Evolutionary conservation across 2,797 vertebrate species (phyloP), one percentile per base, ranked within the genome.

Genomic region (Cyprinella venusta): DNA sequence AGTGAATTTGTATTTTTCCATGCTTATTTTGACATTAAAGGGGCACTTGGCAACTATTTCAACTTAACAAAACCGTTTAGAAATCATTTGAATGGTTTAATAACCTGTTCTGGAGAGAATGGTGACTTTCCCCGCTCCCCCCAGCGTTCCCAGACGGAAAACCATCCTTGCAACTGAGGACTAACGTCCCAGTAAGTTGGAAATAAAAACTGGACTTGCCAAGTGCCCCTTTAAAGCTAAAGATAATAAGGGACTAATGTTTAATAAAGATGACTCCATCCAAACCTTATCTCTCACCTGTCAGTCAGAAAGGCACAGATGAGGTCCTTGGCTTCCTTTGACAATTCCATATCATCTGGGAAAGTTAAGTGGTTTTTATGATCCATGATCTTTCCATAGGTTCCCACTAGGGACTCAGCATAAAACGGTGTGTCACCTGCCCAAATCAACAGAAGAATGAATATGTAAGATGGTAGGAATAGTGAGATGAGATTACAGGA

Each of bases 321-420:
- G 90, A 99, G 97, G 88, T 96, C 93, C 93, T 97, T 97, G 56
- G 96, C 97, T 70, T 96, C 91, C 80, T 94, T 94, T 79, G 97
- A 98, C 92, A 99, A 97, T 92, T 97, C 96, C 33, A 95, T 92
- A 80, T 98, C 97, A 86, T 97, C 97, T 0, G 98, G 97, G 89
- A 99, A 99, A 87, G 92, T 89, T 0, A 99, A 91, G 3, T 95
- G 93, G 89, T 98, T 99, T 91, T 98, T 96, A 90, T 99, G 96
- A 95, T 98, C 97, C 98, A 99, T 99, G 92, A 99, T 99, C 93
- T 99, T 99, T 90, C 98, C 97, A 0, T 99, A 99, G 0, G 98
- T 99, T 91, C 98, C 98, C 70, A 99, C 96, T 82, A 99, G 90
- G 0, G 98, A 99, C 91, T 99, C 98, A 0, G 97, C 96, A 87